These are phyloP conservation scores for Drosophila navojoa DNA, from an alignment of 1,140 invertebrate species.

Conservation along the genomic window DNA sequence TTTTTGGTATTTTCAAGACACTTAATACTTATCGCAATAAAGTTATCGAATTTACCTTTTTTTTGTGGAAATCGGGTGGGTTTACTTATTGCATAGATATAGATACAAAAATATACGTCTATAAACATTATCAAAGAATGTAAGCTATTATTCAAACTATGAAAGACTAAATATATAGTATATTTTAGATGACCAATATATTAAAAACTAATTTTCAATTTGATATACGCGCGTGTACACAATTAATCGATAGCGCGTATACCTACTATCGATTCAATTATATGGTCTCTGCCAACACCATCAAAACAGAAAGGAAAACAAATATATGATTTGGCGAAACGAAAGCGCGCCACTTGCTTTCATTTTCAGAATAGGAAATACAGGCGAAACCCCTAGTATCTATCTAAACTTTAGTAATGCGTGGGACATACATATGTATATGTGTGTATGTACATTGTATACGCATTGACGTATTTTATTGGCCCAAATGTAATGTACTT, in stretches of 20 bases:
- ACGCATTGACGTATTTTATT: slow-evolving; percentile 51
- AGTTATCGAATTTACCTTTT: neutral
- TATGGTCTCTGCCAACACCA: no score
- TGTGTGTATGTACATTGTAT: slow-evolving; percentile 21
- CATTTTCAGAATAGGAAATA: neutral
- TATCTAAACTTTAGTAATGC: neutral
- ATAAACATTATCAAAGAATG: no score
- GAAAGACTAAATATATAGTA: no score
- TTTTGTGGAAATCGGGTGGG: neutral
- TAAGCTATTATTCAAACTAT: no score
- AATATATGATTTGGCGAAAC: no score
- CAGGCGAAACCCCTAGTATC: neutral
- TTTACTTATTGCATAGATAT: no score
- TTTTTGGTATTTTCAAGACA: neutral
- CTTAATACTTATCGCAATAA: neutral
- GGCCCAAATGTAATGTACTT: slow-evolving; percentile 62
- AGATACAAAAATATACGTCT: no score
- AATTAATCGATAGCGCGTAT: no score
- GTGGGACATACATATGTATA: slow-evolving; percentile 3
- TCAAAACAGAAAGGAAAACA: no score
- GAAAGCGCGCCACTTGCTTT: neutral
- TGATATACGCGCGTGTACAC: neutral
- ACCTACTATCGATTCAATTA: no score
- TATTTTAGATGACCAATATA: neutral
- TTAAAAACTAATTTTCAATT: neutral